Evolutionary conservation across 2,797 vertebrate genomes (phyloP), one percentile per base, ranked within the genome.

Genomic region (Hydrolagus colliei): DNA sequence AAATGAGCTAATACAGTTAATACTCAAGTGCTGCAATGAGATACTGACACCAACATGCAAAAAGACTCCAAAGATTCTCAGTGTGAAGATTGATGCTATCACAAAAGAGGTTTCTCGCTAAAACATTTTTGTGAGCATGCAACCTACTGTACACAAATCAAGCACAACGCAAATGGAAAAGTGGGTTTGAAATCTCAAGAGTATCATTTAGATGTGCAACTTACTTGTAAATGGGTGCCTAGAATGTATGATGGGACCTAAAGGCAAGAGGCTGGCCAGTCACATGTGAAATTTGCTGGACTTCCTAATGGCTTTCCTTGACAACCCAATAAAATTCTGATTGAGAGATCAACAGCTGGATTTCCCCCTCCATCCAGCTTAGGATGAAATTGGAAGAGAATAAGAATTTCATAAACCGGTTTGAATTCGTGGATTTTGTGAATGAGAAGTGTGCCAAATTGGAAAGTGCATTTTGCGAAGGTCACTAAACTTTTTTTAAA

Each of bases 1-100:
- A 61, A 41, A 4, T 59, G 75, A 20, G 41, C 11, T 41, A 77
- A 52, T 52, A 52, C 41, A 52, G 41, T 52, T 52, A 61, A n/a
- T n/a, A 52, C 5, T 18, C 75, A 27, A 68, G 14, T 82, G 63
- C 16, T 41, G 27, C 62, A 82, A 35, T 84, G 79, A 32, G 79
- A 84, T 71, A 11, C 65, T 68, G 10, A 84, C 65, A 71, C 16
- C 35, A 84, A 68, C 79, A 84, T 84, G 79, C 79, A 84, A 20
- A 52, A 52, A 67, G 32, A 10, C 79, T 84, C 65, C 68, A 20
- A 65, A 71, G 67, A 82, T 68, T 67, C 18, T 41, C 75, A 77
- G 22, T 11, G 35, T 52, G 65, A 6, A 52, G 41, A 52, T 52
- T 52, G 41, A 52, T 6, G 41, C 41, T 52, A 41, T 71, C 79